phyloP scores from a whole-genome alignment of 2,797 vertebrate genomes.

The Streptopelia turtur region DNA sequence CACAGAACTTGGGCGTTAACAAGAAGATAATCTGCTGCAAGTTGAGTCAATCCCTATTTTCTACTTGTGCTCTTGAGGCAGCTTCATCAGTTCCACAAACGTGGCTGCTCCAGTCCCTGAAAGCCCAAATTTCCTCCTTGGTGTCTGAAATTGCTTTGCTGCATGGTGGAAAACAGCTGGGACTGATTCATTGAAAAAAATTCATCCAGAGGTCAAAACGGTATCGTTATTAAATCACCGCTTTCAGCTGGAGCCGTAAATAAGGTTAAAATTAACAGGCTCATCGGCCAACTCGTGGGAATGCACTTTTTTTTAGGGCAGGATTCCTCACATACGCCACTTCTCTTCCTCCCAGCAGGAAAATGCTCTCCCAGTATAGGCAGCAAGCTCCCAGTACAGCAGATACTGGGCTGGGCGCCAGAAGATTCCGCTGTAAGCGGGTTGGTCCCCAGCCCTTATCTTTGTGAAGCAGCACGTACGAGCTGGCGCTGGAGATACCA shows the following conservation, averaged over 20 bases:
- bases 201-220: background rate
- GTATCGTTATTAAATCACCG: background rate
- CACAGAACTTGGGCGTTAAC: background rate
- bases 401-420: constrained; percentile 35
- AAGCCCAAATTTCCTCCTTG: background rate
- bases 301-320: background rate
- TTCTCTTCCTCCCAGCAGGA: constrained; percentile 15
- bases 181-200: constrained; percentile 26
- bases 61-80: background rate
- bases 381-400: background rate
- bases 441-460: constrained; percentile 36
- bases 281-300: background rate
- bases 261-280: background rate
- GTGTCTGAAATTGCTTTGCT: constrained; percentile 19
- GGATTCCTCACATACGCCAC: background rate
- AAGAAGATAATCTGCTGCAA: background rate
- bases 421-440: background rate
- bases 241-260: background rate
- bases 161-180: constrained; percentile 34
- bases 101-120: constrained; percentile 11
- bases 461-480: background rate
- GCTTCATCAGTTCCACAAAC: background rate
- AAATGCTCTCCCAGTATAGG: background rate
- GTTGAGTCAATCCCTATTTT: background rate
- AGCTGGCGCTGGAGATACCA: background rate